Percentiles rank a stretch among this genome's conserved stretches.
Evolutionary conservation across 2,888 invertebrate species (phyloP).

Genomic region (Mythimna lalbum): DNA sequence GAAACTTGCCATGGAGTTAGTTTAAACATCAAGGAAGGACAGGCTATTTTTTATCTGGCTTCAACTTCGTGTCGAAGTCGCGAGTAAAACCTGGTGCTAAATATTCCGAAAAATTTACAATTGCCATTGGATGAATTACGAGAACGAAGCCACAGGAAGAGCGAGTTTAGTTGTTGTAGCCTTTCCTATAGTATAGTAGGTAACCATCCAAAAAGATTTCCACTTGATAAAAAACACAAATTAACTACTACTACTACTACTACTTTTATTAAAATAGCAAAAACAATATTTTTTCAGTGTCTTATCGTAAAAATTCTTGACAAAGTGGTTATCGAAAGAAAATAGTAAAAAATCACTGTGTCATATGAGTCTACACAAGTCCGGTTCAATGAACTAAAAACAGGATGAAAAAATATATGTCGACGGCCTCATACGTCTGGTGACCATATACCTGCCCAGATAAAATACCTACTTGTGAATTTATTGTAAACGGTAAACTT

Average conservation of each 20-base stretch:
- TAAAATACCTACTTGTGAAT: not conserved
- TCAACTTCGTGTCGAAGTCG: too few species aligned
- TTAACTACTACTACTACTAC: too few species aligned
- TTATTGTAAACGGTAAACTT: not conserved
- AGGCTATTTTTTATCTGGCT: too few species aligned
- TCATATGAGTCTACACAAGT: constrained; percentile 63
- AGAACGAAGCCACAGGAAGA: not conserved
- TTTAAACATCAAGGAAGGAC: too few species aligned
- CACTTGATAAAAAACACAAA: not conserved
- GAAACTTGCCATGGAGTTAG: too few species aligned
- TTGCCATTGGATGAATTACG: not conserved
- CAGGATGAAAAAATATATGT: constrained; percentile 38
- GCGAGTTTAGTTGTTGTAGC: not conserved
- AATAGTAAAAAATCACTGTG: constrained; percentile 5
- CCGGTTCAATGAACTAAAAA: constrained; percentile 80
- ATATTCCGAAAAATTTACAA: not conserved
- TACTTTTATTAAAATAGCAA: not conserved
- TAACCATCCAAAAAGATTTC: not conserved
- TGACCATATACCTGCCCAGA: constrained; percentile 2
- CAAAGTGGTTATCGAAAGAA: constrained; percentile 18
- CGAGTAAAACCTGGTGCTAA: too few species aligned
- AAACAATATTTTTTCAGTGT: not conserved
- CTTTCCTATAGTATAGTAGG: not conserved
- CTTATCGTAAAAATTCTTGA: not conserved
- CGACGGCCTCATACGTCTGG: constrained; percentile 1